Evolutionary conservation across 2,113 vertebrate species (phyloP).

Genomic region (Oostethus manadensis): DNA sequence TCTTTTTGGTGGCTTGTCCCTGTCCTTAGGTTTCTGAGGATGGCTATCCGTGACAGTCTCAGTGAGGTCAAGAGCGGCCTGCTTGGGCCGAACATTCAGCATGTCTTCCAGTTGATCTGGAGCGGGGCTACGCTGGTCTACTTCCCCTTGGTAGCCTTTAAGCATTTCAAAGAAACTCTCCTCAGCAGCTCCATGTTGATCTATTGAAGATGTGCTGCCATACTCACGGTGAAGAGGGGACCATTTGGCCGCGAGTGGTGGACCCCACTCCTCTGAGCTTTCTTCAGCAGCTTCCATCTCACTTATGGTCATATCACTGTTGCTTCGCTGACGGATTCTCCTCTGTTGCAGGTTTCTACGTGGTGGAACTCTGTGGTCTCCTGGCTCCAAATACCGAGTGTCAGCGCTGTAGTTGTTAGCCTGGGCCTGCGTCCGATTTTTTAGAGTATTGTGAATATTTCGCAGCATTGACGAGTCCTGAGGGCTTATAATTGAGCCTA

Average conservation of each 20-base stretch:
- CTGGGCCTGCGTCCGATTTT: conserved; percentile 76
- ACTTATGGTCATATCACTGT: conserved; percentile 91
- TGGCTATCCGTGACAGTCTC: conserved; percentile 73
- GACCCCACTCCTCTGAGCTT: conserved; percentile 87
- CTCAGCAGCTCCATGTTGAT: conserved; percentile 87
- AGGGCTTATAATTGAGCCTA: conserved; percentile 78
- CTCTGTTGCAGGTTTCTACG: conserved; percentile 80
- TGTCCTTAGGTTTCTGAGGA: conserved; percentile 79
- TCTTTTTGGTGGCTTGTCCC: conserved; percentile 89
- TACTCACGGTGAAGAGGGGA: conserved; percentile 90
- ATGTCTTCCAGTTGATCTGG: conserved; percentile 83
- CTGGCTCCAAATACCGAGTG: conserved; percentile 80
- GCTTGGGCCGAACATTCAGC: conserved; percentile 70
- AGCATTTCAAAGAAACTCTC: conserved; percentile 90
- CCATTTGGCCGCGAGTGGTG: conserved; percentile 76
- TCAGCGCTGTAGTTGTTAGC: conserved; percentile 74
- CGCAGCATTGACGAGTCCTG: conserved; percentile 90
- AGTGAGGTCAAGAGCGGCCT: conserved; percentile 71
- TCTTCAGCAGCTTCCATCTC: conserved; percentile 86
- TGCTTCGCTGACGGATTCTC: conserved; percentile 89
- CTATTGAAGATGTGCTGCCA: conserved; percentile 97
- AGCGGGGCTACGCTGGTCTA: conserved; percentile 79
- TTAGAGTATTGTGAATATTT: conserved; percentile 88
- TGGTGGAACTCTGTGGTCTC: conserved; percentile 80
- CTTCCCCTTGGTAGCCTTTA: conserved; percentile 84